phyloP scores from a whole-genome alignment of 53 echinoderm and acorn worm genomes.

The Crossaster papposus region DNA sequence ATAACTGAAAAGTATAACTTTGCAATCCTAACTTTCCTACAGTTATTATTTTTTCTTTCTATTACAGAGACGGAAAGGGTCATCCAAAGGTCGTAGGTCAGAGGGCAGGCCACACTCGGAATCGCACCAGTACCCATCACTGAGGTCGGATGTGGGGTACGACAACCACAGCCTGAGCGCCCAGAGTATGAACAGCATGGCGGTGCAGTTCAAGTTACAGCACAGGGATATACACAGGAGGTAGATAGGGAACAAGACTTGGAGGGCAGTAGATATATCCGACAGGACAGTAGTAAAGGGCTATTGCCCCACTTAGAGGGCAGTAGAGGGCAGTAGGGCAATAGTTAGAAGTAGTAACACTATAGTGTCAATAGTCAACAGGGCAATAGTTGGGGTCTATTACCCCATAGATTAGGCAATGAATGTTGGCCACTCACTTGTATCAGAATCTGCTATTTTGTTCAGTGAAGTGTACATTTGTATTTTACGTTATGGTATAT shows the following conservation, averaged over 20 bases:
- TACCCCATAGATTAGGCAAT: background rate
- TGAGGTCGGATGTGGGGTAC: conserved; percentile 46
- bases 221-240: conserved; percentile 77
- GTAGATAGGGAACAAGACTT: conserved; percentile 44
- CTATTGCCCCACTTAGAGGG: background rate
- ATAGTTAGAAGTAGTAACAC: background rate
- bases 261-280: background rate
- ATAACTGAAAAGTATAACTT: too few relatives aligned
- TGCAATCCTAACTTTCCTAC: too few relatives aligned
- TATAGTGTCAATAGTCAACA: background rate
- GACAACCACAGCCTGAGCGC: conserved; percentile 77
- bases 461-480: background rate
- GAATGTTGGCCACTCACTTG: background rate
- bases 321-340: background rate
- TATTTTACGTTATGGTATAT: background rate
- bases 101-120: conserved; percentile 73
- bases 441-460: too few relatives aligned
- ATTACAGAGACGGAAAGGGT: conserved; percentile 67
- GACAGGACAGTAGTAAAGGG: background rate
- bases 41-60: background rate
- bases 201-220: conserved; percentile 72
- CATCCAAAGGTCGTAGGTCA: conserved; percentile 64
- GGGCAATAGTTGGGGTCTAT: background rate
- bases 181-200: conserved; percentile 71
- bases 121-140: conserved; percentile 54